Evolutionary conservation across 2,797 vertebrate genomes (phyloP).

Genomic region (Neopelma chrysocephalum): DNA sequence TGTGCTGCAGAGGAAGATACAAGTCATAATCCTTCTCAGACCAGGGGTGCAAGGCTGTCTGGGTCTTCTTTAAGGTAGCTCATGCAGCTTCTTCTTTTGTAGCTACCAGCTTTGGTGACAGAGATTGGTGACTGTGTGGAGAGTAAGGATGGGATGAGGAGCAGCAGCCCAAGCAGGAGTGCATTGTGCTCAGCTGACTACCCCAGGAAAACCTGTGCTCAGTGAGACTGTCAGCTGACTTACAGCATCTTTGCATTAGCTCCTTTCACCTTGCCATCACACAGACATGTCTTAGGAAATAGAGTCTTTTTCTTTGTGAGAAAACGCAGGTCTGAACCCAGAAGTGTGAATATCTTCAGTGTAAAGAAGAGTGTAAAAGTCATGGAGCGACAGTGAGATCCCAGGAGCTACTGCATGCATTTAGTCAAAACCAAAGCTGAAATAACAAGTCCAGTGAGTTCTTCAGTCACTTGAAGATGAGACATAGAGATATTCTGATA

Average conservation of each 20-base stretch:
- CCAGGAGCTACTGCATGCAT: background rate
- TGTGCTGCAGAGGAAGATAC: background rate
- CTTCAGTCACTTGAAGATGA: background rate
- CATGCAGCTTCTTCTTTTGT: background rate
- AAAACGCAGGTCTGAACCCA: background rate
- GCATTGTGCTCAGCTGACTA: background rate
- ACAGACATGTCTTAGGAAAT: background rate
- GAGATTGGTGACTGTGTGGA: background rate
- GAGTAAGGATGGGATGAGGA: background rate
- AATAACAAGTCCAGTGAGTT: background rate
- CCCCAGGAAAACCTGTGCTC: background rate
- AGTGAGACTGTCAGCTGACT: background rate
- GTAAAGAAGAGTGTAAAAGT: background rate
- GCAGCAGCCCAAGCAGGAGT: background rate
- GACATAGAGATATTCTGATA: background rate
- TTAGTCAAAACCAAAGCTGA: background rate
- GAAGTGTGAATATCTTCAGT: background rate
- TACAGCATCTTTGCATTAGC: background rate
- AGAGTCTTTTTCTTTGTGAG: background rate
- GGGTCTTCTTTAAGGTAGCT: background rate
- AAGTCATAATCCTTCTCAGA: background rate
- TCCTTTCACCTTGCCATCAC: background rate
- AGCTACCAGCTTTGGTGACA: background rate
- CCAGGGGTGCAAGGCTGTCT: background rate
- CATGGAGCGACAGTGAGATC: background rate